Percentiles rank a stretch among this genome's conserved stretches.
phyloP scores from a whole-genome alignment of 35 echinoderm and acorn worm genomes.

The Patiria miniata region DNA sequence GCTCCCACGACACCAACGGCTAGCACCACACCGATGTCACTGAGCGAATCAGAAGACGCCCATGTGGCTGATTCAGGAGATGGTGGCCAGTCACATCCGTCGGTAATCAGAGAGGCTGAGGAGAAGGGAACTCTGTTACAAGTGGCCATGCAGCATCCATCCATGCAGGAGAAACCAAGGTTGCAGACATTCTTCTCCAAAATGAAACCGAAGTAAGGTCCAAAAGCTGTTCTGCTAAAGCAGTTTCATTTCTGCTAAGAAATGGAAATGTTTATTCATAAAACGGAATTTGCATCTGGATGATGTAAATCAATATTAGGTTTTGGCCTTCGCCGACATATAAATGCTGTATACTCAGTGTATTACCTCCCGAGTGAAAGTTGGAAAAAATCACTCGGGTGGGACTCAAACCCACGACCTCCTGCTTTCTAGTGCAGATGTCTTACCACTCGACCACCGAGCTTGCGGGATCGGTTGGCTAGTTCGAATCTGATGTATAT shows the following conservation, averaged over 20 bases:
- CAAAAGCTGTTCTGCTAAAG: neutral
- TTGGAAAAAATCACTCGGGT: too few species aligned
- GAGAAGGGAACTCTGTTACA: constrained; percentile 24
- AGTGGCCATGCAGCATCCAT: neutral
- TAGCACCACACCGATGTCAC: constrained; percentile 25
- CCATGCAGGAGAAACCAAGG: constrained; percentile 23
- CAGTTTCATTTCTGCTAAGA: neutral
- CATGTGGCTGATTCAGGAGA: constrained; percentile 7
- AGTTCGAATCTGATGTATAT: too few species aligned
- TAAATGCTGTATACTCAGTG: too few species aligned
- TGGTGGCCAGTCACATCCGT: constrained; percentile 41
- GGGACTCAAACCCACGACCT: too few species aligned
- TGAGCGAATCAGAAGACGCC: constrained; percentile 40
- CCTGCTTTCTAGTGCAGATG: too few species aligned
- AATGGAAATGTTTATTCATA: neutral
- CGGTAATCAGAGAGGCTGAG: neutral
- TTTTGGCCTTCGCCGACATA: too few species aligned
- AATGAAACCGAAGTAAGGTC: constrained; percentile 56
- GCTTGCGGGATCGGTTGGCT: too few species aligned
- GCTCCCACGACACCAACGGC: constrained; percentile 43
- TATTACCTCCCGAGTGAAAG: too few species aligned
- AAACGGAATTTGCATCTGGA: neutral
- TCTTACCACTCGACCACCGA: too few species aligned
- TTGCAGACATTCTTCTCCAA: constrained; percentile 70
- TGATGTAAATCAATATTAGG: too few species aligned